Base-by-base conservation (phyloP, 2,113 vertebrate genomes). In the Phrynosoma platyrhinos region DNA sequence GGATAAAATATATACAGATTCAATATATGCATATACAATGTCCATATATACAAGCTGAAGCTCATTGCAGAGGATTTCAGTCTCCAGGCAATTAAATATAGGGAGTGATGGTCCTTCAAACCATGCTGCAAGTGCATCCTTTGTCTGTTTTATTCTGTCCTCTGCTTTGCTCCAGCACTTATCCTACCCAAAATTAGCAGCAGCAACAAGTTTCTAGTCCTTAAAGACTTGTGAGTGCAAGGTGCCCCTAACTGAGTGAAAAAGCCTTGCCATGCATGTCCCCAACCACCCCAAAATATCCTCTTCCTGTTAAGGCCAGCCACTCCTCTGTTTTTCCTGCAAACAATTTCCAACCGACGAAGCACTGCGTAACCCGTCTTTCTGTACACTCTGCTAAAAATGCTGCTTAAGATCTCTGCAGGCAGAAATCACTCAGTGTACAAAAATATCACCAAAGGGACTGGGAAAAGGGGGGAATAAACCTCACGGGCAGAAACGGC, bases 401-500 rank as follows among this genome's bases (percentile, higher is more conserved):
- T n/a, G 68, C 69, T 53, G 7, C 79, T 83, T 25, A 4, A 91
- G 83, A 76, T 8, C 79, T 72, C 72, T 83, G 76, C 77, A 53
- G 85, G 69, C 82, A 71, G 80, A 88, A 4, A 74, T 64, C 88
- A 20, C 32, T 0, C 53, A 91, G 68, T 9, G 79, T 36, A 66
- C 42, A 90, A 13, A 13, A 91, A 89, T 85, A 90, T 90, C 88
- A 83, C 82, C 88, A 80, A 80, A 79, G 85, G 42, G 83, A 79
- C 86, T 82, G 88, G 76, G 90, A 58, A 88, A 12, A 62, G 58
- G 58, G 58, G 58, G 58, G 14, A 47, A 27, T 18, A 81, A n/a
- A 47, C 90, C 78, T 86, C 83, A 25, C 52, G 86, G 88, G 85
- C 86, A 87, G 90, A 89, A 89, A 91, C 82, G 75, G n/a, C 88